Evolutionary conservation across 2,113 vertebrate genomes (phyloP).

Genomic region (Tenebrosternarchus preto): DNA sequence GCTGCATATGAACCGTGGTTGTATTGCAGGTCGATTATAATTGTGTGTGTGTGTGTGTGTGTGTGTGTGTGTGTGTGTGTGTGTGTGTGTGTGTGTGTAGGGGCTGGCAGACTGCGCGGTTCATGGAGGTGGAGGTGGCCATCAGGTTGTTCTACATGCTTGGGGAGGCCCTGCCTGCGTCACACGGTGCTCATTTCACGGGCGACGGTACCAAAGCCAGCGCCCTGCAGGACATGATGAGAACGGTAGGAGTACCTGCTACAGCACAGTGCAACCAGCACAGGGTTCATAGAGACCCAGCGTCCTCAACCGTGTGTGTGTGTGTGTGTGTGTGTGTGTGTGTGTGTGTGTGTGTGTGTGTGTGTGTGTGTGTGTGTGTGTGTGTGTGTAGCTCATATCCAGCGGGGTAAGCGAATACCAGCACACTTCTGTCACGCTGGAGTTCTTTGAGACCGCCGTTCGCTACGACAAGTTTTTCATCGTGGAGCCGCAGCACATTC

Average conservation of each 20-base stretch:
- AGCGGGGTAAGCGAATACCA: conserved; percentile 92
- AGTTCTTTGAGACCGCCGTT: conserved; percentile 96
- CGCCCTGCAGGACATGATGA: conserved; percentile 97
- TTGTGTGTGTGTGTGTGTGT: neutral
- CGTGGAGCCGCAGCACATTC: conserved; percentile 96
- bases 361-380: neutral
- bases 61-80: neutral
- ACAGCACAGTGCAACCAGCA: too few species aligned
- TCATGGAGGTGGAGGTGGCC: conserved; percentile 97
- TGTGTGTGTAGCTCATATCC: conserved; percentile 81
- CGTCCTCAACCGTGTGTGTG: too few species aligned
- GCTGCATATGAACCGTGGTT: neutral
- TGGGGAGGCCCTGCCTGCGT: conserved; percentile 93
- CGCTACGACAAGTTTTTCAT: conserved; percentile 97
- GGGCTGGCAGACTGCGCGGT: conserved; percentile 85
- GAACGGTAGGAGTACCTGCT: conserved; percentile 77
- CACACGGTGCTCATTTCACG: conserved; percentile 94
- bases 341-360: too few species aligned
- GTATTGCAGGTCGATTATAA: neutral
- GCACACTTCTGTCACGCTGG: conserved; percentile 90
- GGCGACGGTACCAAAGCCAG: conserved; percentile 91
- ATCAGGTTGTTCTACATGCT: conserved; percentile 95
- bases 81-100: conserved; percentile 63
- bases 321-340: too few species aligned
- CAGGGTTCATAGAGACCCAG: too few species aligned